Percentiles rank a stretch among this genome's conserved stretches.
Conservation (phyloP, 2,797 vertebrate species). For the Fistularia tabacaria region DNA sequence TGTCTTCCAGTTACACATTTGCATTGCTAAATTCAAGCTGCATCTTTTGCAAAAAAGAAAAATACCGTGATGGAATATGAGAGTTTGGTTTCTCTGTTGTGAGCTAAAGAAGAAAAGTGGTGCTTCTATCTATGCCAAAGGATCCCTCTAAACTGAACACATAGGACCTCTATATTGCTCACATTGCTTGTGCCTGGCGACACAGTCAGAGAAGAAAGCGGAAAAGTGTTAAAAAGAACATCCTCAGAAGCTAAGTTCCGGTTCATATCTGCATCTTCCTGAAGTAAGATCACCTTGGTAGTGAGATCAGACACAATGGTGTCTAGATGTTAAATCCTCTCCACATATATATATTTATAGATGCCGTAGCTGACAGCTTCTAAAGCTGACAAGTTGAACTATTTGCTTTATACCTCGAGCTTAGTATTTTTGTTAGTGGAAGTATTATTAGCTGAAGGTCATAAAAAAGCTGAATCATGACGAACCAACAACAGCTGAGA, state of each 20-base stretch:
- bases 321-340: conserved; percentile 19
- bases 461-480: background rate
- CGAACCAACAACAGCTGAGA: no score
- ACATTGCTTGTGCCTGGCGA: conserved; percentile 31
- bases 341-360: conserved; percentile 41
- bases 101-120: no score
- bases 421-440: no score
- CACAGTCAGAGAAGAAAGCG: conserved; percentile 31
- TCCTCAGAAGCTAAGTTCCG: conserved; percentile 31
- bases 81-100: no score
- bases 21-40: no score
- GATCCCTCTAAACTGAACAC: no score
- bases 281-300: conserved; percentile 28
- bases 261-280: conserved; percentile 28
- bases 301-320: conserved; percentile 35
- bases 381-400: conserved; percentile 8
- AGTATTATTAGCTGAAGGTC: background rate
- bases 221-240: conserved; percentile 34
- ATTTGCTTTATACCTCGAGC: background rate
- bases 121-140: no score
- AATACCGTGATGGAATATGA: no score
- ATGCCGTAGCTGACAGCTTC: background rate
- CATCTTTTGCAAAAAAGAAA: no score
- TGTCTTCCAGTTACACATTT: no score
- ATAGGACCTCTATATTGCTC: conserved; percentile 14